Evolutionary conservation across 2,797 vertebrate genomes (phyloP), one percentile per base, ranked within the genome.

Genomic region (Sylvilagus floridanus): DNA sequence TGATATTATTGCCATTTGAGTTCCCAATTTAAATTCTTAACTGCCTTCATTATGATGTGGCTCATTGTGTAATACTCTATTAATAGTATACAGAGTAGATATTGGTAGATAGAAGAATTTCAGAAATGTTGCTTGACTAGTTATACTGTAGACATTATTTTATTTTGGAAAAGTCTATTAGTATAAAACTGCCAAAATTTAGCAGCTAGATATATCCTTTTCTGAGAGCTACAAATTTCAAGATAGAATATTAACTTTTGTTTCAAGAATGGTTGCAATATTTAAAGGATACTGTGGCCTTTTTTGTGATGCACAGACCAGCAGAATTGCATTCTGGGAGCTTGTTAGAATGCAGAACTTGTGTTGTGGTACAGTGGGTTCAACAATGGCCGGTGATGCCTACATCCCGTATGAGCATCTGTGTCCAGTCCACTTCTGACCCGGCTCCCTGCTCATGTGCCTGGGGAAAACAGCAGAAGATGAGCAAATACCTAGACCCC

Each of bases 21-120:
- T 90, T 60, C 7, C 47, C 57, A 94, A 50, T 87, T 81, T 92
- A 96, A 96, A 94, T 92, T 84, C 28, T 21, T 57, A 72, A 79
- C 16, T 66, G 60, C 16, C 2, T 81, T 24, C 30, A 84, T 90
- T 81, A 42, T 81, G 62, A 83, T 26, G 82, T 86, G 24, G 62
- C 22, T 93, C 37, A 63, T 8, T 87, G 68, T 91, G 37, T 81
- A 92, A 54, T 63, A 86, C 85, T 69, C 32, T 57, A 69, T n/a
- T 90, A 88, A 24, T 83, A 93, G 78, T 84, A 28, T 3, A 77
- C 65, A 93, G 96, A 86, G 5, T 63, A 78, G 0, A 4, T 62
- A 68, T 37, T 63, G 14, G 52, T 73, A 35, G 47, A 47, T 65
- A 69, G 17, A 89, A 73, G 42, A 35, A 63, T 65, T 83, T 6